Conservation (phyloP, 2,888 invertebrate genomes). For the Phymatocera aterrima region DNA sequence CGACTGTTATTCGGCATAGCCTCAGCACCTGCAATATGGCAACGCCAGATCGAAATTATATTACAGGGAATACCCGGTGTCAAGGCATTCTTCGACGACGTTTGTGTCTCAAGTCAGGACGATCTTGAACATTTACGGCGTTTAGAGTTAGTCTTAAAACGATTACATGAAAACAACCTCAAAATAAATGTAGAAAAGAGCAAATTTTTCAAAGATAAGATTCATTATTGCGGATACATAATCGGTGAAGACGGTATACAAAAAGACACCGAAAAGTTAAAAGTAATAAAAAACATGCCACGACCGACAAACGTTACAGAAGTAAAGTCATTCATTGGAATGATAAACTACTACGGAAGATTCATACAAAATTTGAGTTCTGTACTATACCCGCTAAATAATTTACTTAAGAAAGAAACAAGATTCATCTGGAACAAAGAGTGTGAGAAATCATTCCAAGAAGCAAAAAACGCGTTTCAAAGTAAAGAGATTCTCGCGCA, state of each 20-base stretch:
- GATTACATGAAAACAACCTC: background rate
- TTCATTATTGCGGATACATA: background rate
- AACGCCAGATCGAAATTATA: slow-evolving; percentile 61
- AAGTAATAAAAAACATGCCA: slow-evolving; percentile 2
- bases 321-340: slow-evolving; percentile 47
- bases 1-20: slow-evolving; percentile 64
- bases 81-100: slow-evolving; percentile 60
- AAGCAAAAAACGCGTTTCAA: background rate
- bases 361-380: background rate
- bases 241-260: background rate
- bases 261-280: background rate
- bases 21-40: slow-evolving; percentile 65
- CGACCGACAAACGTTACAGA: slow-evolving; percentile 36
- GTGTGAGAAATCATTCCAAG: slow-evolving; percentile 1
- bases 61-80: slow-evolving; percentile 59
- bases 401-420: background rate
- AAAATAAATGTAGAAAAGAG: background rate
- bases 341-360: slow-evolving; percentile 39
- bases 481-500: slow-evolving; percentile 44
- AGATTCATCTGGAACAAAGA: background rate
- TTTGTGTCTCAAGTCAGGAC: slow-evolving; percentile 56
- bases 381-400: background rate
- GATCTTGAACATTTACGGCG: slow-evolving; percentile 54
- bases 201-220: background rate
- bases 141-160: background rate